Conservation (phyloP, 2,888 invertebrate genomes). For the Limnephilus marmoratus region DNA sequence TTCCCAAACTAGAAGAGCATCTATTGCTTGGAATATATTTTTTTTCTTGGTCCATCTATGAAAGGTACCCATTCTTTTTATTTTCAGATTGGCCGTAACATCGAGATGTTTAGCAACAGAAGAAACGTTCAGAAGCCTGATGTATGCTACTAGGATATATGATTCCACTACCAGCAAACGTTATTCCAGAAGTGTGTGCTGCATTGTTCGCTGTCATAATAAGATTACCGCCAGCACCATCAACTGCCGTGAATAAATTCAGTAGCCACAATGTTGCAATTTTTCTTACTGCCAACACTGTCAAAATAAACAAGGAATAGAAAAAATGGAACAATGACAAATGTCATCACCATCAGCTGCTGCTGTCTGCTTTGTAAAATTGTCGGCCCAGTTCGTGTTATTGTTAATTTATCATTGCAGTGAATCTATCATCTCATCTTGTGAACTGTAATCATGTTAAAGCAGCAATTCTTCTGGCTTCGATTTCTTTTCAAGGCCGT, state of each 20-base stretch:
- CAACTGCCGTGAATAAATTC: background rate
- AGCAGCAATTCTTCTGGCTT: background rate
- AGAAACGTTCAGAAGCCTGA: no score
- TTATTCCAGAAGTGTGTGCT: no score
- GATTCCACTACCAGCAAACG: no score
- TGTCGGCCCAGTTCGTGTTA: slow-evolving; percentile 50
- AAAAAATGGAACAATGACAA: slow-evolving; percentile 48
- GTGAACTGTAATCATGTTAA: background rate
- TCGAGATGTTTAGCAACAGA: no score
- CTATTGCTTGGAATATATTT: no score
- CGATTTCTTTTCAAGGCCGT: slow-evolving; percentile 19
- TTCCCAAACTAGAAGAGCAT: no score
- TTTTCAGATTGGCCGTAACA: no score
- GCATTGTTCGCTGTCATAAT: no score
- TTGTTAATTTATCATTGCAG: slow-evolving; percentile 1
- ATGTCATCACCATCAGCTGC: slow-evolving; percentile 60
- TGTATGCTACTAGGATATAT: no score
- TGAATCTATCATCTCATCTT: background rate
- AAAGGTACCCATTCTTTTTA: no score
- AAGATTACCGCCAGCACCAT: no score
- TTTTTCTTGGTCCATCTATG: no score
- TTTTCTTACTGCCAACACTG: background rate
- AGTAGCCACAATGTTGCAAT: background rate
- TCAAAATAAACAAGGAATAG: slow-evolving; percentile 32
- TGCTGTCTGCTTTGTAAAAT: slow-evolving; percentile 45